These are phyloP conservation scores for Heteropelma amictum DNA, from an alignment of 2,888 invertebrate species.

Conservation along the genomic window DNA sequence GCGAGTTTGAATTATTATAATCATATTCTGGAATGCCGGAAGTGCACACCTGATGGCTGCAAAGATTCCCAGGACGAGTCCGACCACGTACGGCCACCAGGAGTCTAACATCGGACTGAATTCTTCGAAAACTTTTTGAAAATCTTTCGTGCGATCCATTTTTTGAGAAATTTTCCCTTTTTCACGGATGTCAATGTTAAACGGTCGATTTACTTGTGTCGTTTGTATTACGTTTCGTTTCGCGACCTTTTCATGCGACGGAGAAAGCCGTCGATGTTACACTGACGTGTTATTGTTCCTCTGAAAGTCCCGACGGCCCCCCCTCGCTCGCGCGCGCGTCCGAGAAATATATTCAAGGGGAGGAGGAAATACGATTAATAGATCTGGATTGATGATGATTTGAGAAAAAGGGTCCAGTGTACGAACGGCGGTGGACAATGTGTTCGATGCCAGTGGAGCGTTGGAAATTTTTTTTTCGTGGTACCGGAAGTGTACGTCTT, in stretches of 20 bases:
- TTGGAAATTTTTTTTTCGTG: not conserved
- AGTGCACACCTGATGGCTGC: constrained; percentile 65
- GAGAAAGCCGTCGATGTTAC: not conserved
- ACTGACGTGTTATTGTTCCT: not conserved
- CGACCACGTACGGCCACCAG: constrained; percentile 67
- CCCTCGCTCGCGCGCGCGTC: not conserved
- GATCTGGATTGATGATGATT: constrained; percentile 62
- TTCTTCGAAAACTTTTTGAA: constrained; percentile 58
- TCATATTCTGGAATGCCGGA: too few species aligned
- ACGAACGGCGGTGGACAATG: not conserved
- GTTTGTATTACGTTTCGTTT: too few species aligned
- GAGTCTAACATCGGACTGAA: constrained; percentile 61
- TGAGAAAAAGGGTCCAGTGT: constrained; percentile 41
- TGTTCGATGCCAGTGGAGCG: not conserved
- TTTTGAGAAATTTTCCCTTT: too few species aligned
- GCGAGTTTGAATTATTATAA: not conserved
- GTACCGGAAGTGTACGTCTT: not conserved
- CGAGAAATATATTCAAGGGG: constrained; percentile 54
- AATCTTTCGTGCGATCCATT: constrained; percentile 51
- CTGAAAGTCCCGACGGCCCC: not conserved
- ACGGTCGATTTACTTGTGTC: too few species aligned
- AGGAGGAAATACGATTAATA: constrained; percentile 60
- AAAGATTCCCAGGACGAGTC: constrained; percentile 61
- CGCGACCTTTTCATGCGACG: too few species aligned
- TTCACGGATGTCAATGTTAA: not conserved